phyloP scores from a whole-genome alignment of 2,888 invertebrate genomes.

The Nemurella pictetii region DNA sequence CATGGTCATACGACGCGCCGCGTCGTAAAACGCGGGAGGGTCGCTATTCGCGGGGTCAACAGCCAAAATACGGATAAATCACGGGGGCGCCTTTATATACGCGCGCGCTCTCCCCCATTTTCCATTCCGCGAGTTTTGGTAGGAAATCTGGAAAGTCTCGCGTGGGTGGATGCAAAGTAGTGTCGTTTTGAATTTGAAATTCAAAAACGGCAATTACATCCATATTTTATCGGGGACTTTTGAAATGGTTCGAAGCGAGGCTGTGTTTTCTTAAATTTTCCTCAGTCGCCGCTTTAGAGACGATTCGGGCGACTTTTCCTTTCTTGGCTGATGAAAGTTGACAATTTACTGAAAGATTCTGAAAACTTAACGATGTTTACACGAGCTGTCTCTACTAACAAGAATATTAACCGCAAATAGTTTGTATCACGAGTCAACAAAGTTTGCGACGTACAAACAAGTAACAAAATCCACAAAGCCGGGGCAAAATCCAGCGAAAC shows the following conservation, averaged over 20 bases:
- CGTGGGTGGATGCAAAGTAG: background rate
- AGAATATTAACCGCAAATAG: background rate
- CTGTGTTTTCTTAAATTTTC: too few species aligned
- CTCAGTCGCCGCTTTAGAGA: too few species aligned
- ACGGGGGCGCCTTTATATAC: background rate
- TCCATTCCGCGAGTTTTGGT: background rate
- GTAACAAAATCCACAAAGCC: background rate
- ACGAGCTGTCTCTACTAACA: background rate
- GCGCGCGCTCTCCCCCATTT: background rate
- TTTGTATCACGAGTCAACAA: background rate
- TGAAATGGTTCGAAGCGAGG: too few species aligned
- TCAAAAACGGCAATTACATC: background rate
- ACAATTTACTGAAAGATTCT: background rate
- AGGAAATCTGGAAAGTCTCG: background rate
- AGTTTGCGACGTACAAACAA: too few species aligned
- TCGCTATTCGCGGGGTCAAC: conserved; percentile 3
- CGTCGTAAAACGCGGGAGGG: background rate
- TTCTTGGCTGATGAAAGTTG: background rate
- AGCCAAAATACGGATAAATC: conserved; percentile 7
- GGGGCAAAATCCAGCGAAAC: background rate
- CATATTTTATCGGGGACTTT: background rate
- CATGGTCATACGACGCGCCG: background rate
- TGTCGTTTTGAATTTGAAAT: background rate
- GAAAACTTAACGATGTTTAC: background rate
- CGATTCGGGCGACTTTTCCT: background rate